Evolutionary conservation across 2,888 invertebrate genomes (phyloP), one percentile per base, ranked within the genome.

Genomic region (Blastobasis adustella): DNA sequence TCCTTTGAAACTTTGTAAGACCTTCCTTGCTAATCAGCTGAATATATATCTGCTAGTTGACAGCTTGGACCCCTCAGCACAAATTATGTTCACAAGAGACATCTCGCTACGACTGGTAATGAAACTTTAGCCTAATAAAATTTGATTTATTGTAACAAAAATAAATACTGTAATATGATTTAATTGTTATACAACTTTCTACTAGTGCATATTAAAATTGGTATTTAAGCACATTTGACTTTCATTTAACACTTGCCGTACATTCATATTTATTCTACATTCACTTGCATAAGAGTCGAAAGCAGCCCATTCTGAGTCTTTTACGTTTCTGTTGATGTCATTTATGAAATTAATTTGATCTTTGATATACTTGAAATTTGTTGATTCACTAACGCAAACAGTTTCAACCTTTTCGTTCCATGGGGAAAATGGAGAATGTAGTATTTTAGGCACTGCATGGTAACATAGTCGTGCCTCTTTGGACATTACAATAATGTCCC

Each of bases 401-500:
- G 7, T 5, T 8, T 5, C 36, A 9, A 56, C 49, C 37, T 66
- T 61, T 49, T 67, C 52, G 53, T 80, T 77, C 92, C 93, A 93
- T 6, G 90, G 82, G 49, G 76, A 65, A 1, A 65, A 61, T 5
- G 67, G 55, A 0, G 91, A 74, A 49, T 89, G 79, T 60, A 96
- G 69, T 66, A 99, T 94, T 79, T 93, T 93, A 1, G 99, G 99
- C 0, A 99, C 94, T 4, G 96, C 98, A 80, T 99, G 99, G 79
- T 97, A 98, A 61, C 94, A 94, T 2, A 96, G 86, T 51, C 99
- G 90, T 1, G 96, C 93, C 62, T 91, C 90, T 55, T 93, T 93
- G 4, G 95, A 93, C 99, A 99, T 98, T 0, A 99, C 82, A 40
- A 97, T 82, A 50, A 98, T 90, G 80, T 99, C 99, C 0, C 99